Percentiles rank a stretch among this genome's conserved stretches.
Evolutionary conservation across 1,140 invertebrate genomes (phyloP).

Genomic region (Heterodera carotae): DNA sequence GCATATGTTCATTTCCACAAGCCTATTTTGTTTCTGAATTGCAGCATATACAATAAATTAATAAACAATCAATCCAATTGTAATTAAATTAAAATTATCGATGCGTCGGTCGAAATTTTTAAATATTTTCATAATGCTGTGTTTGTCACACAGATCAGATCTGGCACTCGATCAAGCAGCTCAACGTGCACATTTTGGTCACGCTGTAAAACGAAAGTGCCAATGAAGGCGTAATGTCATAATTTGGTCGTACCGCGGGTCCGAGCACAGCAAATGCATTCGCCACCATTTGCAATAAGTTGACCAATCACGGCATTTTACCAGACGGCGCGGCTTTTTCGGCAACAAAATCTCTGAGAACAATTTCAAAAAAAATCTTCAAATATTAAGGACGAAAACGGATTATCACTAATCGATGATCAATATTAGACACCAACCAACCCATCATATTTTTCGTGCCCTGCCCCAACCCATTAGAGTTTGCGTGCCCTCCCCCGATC

Average conservation of each 20-base stretch:
- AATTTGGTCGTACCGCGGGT: constrained; percentile 7
- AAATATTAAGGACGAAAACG: too few relatives aligned
- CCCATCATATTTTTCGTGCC: too few relatives aligned
- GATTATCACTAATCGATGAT: too few relatives aligned
- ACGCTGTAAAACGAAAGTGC: constrained; percentile 31
- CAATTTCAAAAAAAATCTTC: too few relatives aligned
- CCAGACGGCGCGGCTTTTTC: constrained; percentile 27
- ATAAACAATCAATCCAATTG: too few relatives aligned
- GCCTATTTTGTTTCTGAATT: too few relatives aligned
- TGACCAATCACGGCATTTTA: constrained; percentile 55
- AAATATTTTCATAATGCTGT: neutral
- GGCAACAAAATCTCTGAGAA: constrained; percentile 4
- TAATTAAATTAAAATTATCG: neutral
- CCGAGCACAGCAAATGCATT: constrained; percentile 54
- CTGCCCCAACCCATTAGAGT: too few relatives aligned
- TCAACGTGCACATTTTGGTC: constrained; percentile 49
- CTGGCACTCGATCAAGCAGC: constrained; percentile 42
- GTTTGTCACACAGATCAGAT: constrained; percentile 17
- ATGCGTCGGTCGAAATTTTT: constrained; percentile 14
- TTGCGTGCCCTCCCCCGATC: too few relatives aligned
- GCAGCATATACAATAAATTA: too few relatives aligned
- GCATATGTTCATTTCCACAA: too few relatives aligned
- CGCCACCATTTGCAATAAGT: constrained; percentile 61
- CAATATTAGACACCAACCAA: too few relatives aligned
- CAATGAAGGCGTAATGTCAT: neutral